Evolutionary conservation across 2,113 vertebrate genomes (phyloP), one percentile per base, ranked within the genome.

Genomic region (Glaucidium brasilianum): DNA sequence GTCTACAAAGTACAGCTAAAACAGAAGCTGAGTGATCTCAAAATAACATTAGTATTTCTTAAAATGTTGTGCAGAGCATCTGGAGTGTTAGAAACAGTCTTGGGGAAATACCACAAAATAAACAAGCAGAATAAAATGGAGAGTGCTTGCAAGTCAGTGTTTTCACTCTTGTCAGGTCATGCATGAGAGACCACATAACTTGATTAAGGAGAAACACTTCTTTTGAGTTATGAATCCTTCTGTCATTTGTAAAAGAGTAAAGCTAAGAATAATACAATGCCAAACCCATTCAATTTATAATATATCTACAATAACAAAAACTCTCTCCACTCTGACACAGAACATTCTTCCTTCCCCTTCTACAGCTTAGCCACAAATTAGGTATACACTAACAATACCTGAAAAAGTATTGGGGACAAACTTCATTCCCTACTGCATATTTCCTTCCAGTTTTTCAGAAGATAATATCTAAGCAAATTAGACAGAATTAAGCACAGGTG

Each of bases 101-200:
- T 11, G 1, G 96, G 75, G 56, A 97, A 94, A 87, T 81, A 92
- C 26, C 63, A 92, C 49, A 78, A 91, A 88, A 85, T 64, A 96
- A 89, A 85, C 66, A 86, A 43, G 18, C 68, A 55, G 71, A 82
- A 96, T 92, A 82, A 96, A 91, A 91, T 1, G 25, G 32, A 17
- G 56, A 92, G 56, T 60, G 29, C 50, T 34, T 43, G 30, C 19
- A 59, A 87, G 67, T 85, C 53, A 77, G 4, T 27, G 15, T 59
- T 88, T 72, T 84, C 55, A 55, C 35, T 85, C 35, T 83, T 60
- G 39, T 32, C 77, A 75, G 60, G 35, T 94, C 55, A n/a, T 41
- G 52, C 59, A 79, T 23, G 47, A 93, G 60, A 39, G 49, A 74
- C 25, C 45, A 63, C 1, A 0, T 37, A 90, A 67, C 83, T 94